Evolutionary conservation across 2,888 invertebrate genomes (phyloP).

Genomic region (Apamea epomidion): DNA sequence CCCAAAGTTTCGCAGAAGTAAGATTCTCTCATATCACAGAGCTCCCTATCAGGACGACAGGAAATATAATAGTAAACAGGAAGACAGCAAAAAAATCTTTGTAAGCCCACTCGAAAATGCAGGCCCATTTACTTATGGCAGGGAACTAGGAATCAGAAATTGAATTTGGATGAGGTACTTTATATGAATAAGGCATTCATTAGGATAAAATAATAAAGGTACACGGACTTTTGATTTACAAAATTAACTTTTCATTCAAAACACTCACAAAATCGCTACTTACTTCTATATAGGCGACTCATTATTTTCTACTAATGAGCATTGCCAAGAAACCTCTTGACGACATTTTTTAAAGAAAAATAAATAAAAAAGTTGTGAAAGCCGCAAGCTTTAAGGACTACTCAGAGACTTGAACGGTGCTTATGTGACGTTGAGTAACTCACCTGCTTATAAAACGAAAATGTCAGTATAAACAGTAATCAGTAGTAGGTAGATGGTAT

Average conservation of each 20-base stretch:
- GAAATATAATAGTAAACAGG: background rate
- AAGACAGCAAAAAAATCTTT: background rate
- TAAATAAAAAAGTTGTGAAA: slow-evolving; percentile 64
- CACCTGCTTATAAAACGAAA: slow-evolving; percentile 55
- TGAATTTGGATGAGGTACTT: background rate
- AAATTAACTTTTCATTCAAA: slow-evolving; percentile 33
- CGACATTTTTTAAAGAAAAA: slow-evolving; percentile 60
- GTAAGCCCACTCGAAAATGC: slow-evolving; percentile 8
- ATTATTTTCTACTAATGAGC: slow-evolving; percentile 67
- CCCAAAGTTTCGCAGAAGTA: background rate
- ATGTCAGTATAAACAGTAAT: slow-evolving; percentile 32
- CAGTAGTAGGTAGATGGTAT: slow-evolving; percentile 1
- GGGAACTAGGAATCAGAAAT: background rate
- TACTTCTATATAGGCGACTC: slow-evolving; percentile 57
- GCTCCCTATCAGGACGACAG: background rate
- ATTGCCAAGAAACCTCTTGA: slow-evolving; percentile 57
- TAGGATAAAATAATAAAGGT: slow-evolving; percentile 28
- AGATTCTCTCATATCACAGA: background rate
- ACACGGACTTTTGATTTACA: slow-evolving; percentile 39
- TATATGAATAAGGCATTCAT: slow-evolving; percentile 35
- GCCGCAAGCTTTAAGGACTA: slow-evolving; percentile 63
- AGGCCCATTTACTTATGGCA: background rate
- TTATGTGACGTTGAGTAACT: slow-evolving; percentile 58
- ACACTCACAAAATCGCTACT: slow-evolving; percentile 46
- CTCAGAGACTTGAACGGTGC: slow-evolving; percentile 61